These are phyloP conservation scores for Synergus itoensis DNA, from an alignment of 2,888 invertebrate genomes.

Conservation along the genomic window DNA sequence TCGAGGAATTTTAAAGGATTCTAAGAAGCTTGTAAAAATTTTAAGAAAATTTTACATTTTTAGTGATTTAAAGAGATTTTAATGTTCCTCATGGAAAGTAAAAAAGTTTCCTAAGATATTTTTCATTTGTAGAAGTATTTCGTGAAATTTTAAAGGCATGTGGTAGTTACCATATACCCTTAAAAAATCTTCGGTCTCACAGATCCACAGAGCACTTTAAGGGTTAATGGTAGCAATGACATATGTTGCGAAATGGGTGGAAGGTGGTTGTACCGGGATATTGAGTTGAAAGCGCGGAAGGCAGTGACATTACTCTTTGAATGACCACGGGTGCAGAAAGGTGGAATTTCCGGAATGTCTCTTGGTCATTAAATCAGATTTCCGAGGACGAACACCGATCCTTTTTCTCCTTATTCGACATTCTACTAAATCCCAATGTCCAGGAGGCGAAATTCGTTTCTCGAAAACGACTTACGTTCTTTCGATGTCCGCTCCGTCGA, in stretches of 20 bases:
- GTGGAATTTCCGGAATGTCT: conserved; percentile 40
- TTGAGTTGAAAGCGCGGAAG: conserved; percentile 14
- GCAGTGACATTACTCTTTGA: conserved; percentile 31
- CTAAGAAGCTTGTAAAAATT: too few species aligned
- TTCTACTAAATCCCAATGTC: conserved; percentile 33
- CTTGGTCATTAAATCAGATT: conserved; percentile 41
- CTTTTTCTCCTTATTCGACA: conserved; percentile 41
- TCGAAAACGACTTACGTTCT: conserved; percentile 41
- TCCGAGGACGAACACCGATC: conserved; percentile 39
- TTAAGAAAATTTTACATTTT: too few species aligned
- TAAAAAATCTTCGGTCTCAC: too few species aligned
- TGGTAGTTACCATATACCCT: too few species aligned
- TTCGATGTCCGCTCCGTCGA: conserved; percentile 23
- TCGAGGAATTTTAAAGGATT: too few species aligned
- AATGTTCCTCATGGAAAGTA: too few species aligned
- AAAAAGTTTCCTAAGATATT: too few species aligned
- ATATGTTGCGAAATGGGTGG: not conserved
- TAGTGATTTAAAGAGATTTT: too few species aligned
- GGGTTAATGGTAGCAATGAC: not conserved
- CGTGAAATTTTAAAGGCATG: too few species aligned
- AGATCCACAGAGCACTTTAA: not conserved
- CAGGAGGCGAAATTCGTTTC: conserved; percentile 36
- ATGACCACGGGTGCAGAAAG: conserved; percentile 29
- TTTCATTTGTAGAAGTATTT: too few species aligned
- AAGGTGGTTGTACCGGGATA: conserved; percentile 26